A percentile compares a stretch with the other conserved stretches of the same genome.
phyloP scores from a whole-genome alignment of 64 coral and sea anemone species.

The Montipora foliosa region DNA sequence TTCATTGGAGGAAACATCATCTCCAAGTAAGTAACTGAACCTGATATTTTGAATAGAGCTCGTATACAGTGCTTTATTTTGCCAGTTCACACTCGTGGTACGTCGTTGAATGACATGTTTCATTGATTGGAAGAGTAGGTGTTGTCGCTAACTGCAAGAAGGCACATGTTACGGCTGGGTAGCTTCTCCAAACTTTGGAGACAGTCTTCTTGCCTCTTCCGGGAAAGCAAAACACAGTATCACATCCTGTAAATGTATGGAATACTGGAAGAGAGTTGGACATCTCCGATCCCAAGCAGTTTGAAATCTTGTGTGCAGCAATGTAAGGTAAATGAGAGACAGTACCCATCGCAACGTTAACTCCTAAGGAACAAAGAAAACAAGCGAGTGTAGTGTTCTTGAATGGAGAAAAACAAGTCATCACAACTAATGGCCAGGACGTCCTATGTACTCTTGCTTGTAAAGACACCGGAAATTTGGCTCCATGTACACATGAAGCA shows the following conservation, averaged over 20 bases:
- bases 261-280: constrained; percentile 35
- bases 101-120: neutral
- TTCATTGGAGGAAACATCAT: too few species aligned
- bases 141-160: neutral
- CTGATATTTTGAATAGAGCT: too few species aligned
- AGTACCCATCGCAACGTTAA: too few species aligned
- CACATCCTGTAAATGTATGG: constrained; percentile 43
- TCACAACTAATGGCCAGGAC: too few species aligned
- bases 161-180: constrained; percentile 17
- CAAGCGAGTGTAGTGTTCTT: too few species aligned
- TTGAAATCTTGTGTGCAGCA: neutral
- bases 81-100: too few species aligned
- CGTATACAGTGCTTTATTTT: too few species aligned
- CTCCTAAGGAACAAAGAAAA: neutral
- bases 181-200: constrained; percentile 14
- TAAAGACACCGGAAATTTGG: too few species aligned
- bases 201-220: constrained; percentile 65
- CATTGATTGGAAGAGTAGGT: neutral
- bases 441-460: too few species aligned
- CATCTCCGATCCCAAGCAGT: neutral
- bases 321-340: neutral
- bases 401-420: too few species aligned
- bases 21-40: too few species aligned
- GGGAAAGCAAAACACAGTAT: constrained; percentile 47
- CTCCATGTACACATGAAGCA: too few species aligned